phyloP scores from a whole-genome alignment of 2,113 vertebrate genomes.

The Gallinago jamesoni region DNA sequence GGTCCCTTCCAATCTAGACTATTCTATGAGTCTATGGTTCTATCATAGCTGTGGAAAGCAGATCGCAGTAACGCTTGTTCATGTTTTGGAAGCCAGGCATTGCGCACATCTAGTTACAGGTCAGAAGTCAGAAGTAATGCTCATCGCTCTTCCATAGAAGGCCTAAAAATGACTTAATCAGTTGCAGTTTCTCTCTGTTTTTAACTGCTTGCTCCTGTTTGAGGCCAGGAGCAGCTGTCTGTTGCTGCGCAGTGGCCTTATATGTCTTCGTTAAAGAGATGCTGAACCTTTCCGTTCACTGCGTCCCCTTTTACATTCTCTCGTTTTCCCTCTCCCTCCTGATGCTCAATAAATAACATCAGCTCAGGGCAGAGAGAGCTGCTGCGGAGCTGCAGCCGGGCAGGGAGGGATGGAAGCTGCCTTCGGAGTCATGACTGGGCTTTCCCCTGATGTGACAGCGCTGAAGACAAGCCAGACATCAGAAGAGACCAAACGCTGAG shows the following conservation, averaged over 20 bases:
- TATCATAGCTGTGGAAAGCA: neutral
- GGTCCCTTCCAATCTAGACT: too few relatives aligned
- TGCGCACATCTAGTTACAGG: neutral
- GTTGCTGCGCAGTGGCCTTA: neutral
- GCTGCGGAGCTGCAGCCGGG: neutral
- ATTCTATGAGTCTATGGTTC: too few relatives aligned
- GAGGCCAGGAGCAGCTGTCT: neutral
- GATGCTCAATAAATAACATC: neutral
- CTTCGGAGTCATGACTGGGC: constrained; percentile 14
- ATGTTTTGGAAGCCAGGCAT: neutral
- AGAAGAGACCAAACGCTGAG: constrained; percentile 42
- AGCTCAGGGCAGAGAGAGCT: neutral
- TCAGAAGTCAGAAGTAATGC: neutral
- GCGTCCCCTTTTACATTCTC: constrained; percentile 3
- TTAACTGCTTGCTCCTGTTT: neutral
- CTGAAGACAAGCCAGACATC: constrained; percentile 7
- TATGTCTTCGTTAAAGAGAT: neutral
- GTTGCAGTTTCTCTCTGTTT: neutral
- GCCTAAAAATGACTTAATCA: neutral
- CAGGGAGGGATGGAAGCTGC: neutral
- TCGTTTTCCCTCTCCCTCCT: neutral
- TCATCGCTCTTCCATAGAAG: neutral
- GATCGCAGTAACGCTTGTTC: neutral
- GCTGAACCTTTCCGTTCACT: neutral
- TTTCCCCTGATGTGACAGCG: constrained; percentile 24